Conservation (phyloP, 2,797 vertebrate species). For the Strix occidentalis region DNA sequence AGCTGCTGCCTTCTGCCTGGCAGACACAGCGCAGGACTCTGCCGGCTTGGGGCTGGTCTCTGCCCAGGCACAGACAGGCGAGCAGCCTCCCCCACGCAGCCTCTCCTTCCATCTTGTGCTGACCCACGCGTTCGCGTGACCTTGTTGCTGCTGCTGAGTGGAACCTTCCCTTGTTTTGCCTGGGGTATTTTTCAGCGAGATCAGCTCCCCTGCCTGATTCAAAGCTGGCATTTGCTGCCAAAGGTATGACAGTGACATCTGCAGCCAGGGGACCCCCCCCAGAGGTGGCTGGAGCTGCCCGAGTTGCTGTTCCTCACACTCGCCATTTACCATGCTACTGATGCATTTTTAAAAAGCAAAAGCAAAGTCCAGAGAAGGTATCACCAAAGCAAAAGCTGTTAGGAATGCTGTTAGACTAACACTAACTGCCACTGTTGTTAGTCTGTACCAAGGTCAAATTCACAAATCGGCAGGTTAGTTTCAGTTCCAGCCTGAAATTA, state of each 20-base stretch:
- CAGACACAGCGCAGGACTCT: background rate
- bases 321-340: background rate
- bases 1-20: background rate
- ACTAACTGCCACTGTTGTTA: background rate
- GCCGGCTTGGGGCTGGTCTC: fast-evolving
- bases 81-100: background rate
- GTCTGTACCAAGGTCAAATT: constrained; percentile 18
- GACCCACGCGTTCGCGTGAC: background rate
- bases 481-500: constrained; percentile 30
- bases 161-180: background rate
- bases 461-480: constrained; percentile 2
- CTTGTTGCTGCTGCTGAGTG: fast-evolving
- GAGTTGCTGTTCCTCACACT: background rate
- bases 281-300: background rate
- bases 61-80: fast-evolving
- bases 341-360: background rate
- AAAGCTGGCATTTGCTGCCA: constrained; percentile 13
- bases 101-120: background rate
- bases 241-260: constrained; percentile 7
- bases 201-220: constrained; percentile 2
- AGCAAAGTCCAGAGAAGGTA: background rate
- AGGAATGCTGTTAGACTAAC: background rate
- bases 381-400: background rate
- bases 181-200: background rate
- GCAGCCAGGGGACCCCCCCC: background rate